phyloP scores from a whole-genome alignment of 2,888 invertebrate species.

The Pseudococcus viburni region DNA sequence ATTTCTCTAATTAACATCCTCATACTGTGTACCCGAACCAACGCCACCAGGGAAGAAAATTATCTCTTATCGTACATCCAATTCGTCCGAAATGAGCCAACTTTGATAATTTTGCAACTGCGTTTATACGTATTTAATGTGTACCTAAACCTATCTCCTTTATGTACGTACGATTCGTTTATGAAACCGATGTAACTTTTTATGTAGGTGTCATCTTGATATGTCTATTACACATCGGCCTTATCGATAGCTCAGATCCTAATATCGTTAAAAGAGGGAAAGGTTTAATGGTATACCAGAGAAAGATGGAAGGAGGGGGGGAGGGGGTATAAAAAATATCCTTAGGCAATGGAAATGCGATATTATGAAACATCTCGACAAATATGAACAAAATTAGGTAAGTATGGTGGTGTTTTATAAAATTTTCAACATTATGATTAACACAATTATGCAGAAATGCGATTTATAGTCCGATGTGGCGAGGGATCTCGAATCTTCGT shows the following conservation, averaged over 20 bases:
- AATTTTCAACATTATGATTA: slow-evolving; percentile 30
- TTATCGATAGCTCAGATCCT: background rate
- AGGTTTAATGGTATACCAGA: background rate
- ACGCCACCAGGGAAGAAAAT: slow-evolving; percentile 17
- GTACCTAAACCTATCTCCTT: background rate
- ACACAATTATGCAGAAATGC: slow-evolving; percentile 11
- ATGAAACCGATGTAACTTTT: background rate
- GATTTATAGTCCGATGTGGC: slow-evolving; percentile 3
- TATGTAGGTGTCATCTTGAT: background rate
- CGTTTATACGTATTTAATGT: too few relatives aligned
- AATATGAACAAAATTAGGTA: background rate
- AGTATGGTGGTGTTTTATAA: slow-evolving; percentile 34
- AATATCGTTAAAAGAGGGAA: background rate
- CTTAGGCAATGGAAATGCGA: background rate
- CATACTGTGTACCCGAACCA: background rate
- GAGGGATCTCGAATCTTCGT: slow-evolving; percentile 73
- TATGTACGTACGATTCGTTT: too few relatives aligned
- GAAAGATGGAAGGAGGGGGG: background rate
- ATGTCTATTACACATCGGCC: background rate
- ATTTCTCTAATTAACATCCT: slow-evolving; percentile 8
- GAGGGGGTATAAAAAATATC: background rate
- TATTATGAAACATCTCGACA: background rate
- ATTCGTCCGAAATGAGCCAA: slow-evolving; percentile 17
- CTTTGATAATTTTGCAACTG: slow-evolving; percentile 19
- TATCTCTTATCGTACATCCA: slow-evolving; percentile 17